phyloP scores from a whole-genome alignment of 2,888 invertebrate species.

The Lochmaea capreae region DNA sequence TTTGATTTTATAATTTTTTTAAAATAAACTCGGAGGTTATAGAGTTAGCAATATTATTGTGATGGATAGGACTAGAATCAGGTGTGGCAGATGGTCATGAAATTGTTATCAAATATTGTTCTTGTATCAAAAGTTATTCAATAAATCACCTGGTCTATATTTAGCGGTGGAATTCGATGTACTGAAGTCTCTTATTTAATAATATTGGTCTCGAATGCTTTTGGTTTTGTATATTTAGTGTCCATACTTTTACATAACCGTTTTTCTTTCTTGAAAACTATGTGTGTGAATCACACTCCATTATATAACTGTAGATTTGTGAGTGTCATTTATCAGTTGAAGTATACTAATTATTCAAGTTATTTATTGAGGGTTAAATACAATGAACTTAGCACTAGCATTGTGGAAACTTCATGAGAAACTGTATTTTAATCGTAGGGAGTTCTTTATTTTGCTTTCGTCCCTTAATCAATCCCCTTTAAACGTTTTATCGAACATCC shows the following conservation, averaged over 20 bases:
- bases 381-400: not conserved
- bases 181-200: slow-evolving; percentile 8
- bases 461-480: too few species aligned
- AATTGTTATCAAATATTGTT: too few species aligned
- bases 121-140: too few species aligned
- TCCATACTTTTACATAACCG: slow-evolving; percentile 11
- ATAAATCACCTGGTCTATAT: not conserved
- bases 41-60: too few species aligned
- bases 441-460: too few species aligned
- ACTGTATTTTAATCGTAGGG: not conserved
- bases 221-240: not conserved
- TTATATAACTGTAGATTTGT: not conserved
- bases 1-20: not conserved
- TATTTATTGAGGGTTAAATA: not conserved
- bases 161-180: too few species aligned
- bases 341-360: not conserved
- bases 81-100: too few species aligned
- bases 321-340: not conserved
- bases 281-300: not conserved
- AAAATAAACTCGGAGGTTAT: too few species aligned
- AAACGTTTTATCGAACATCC: too few species aligned
- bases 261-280: slow-evolving; percentile 12
- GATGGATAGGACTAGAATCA: too few species aligned
- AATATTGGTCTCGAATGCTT: slow-evolving; percentile 12
- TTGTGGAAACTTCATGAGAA: not conserved